Evolutionary conservation across 2,113 vertebrate species (phyloP).

Genomic region (Monopterus albus): DNA sequence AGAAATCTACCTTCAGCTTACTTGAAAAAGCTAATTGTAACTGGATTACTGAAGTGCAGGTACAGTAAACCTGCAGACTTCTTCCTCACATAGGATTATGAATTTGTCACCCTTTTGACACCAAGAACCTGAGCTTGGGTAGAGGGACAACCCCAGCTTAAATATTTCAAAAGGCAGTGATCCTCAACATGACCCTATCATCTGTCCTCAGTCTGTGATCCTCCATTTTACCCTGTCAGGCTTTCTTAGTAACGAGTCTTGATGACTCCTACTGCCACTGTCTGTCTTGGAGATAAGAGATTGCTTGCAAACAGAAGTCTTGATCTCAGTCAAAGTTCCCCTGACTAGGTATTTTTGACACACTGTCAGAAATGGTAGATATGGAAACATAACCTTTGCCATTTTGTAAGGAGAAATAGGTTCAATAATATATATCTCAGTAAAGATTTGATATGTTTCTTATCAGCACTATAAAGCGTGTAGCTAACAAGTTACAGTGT

Average conservation of each 20-base stretch:
- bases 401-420: background rate
- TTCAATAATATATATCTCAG: background rate
- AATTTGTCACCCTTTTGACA: conserved; percentile 55
- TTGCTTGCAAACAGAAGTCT: conserved; percentile 23
- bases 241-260: conserved; percentile 36
- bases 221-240: conserved; percentile 57
- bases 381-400: conserved; percentile 11
- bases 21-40: too few relatives aligned
- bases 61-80: too few relatives aligned
- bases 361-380: background rate
- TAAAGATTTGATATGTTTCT: background rate
- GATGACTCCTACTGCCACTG: conserved; percentile 34
- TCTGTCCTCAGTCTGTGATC: conserved; percentile 52
- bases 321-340: conserved; percentile 12
- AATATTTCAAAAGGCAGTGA: conserved; percentile 75
- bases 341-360: conserved; percentile 38
- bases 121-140: conserved; percentile 15
- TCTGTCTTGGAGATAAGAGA: conserved; percentile 47
- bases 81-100: conserved; percentile 35
- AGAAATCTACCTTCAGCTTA: too few relatives aligned
- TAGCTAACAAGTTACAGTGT: conserved; percentile 29
- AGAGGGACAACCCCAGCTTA: conserved; percentile 41
- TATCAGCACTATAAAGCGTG: too few relatives aligned
- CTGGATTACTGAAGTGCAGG: too few relatives aligned
- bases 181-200: conserved; percentile 63